Evolutionary conservation across 1,140 invertebrate genomes (phyloP).

Genomic region (Anoplolepis gracilipes): DNA sequence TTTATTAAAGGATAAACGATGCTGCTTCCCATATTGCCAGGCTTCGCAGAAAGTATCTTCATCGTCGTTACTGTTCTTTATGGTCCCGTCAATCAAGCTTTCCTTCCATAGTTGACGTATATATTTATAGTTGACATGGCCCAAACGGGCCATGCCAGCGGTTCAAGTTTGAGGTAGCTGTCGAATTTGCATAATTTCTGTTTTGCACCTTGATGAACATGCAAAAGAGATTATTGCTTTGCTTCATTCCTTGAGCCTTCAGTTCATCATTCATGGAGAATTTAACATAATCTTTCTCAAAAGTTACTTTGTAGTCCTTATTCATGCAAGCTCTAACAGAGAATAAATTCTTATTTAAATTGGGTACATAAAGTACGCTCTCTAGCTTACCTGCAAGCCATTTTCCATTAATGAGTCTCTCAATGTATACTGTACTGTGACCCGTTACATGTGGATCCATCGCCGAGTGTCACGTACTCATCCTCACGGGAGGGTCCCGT

Average conservation of each 20-base stretch:
- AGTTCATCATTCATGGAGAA: not conserved
- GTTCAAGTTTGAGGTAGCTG: not conserved
- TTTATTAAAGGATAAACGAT: not conserved
- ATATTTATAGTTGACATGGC: not conserved
- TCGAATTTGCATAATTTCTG: not conserved
- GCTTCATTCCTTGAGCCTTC: not conserved
- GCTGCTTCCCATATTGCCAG: not conserved
- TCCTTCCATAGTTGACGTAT: not conserved
- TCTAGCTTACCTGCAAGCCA: slow-evolving; percentile 52
- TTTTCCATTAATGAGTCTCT: slow-evolving; percentile 41
- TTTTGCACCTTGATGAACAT: not conserved
- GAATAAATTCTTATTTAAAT: slow-evolving; percentile 38
- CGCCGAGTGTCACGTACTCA: too few species aligned
- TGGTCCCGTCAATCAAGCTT: not conserved
- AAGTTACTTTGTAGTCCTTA: not conserved
- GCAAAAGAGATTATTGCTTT: not conserved
- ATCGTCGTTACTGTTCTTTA: too few species aligned
- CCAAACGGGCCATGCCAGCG: not conserved
- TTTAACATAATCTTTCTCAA: not conserved
- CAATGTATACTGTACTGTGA: slow-evolving; percentile 40
- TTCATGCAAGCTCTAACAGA: slow-evolving; percentile 64
- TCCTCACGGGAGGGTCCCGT: too few species aligned
- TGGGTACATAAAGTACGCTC: slow-evolving; percentile 70
- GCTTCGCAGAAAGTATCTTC: not conserved
- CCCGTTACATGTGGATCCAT: slow-evolving; percentile 23